These are phyloP conservation scores for Anarhynchus alexandrinus DNA, from an alignment of 2,113 vertebrate species.

Conservation along the genomic window DNA sequence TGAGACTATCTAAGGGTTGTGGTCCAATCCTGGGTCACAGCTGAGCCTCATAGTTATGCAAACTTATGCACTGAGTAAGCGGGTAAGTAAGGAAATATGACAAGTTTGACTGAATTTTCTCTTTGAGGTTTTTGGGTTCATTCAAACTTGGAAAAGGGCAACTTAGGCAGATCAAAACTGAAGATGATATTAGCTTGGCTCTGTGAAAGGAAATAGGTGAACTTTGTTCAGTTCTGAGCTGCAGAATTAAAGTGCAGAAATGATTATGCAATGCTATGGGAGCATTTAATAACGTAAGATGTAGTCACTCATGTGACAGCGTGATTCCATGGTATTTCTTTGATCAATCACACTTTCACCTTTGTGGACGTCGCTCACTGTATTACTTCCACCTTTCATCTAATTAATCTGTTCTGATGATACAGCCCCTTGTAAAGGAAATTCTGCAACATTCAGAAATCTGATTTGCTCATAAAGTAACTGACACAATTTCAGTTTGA, in stretches of 20 bases:
- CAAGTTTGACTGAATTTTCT: background rate
- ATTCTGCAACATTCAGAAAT: background rate
- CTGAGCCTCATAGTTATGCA: background rate
- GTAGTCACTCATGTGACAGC: background rate
- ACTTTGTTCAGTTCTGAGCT: background rate
- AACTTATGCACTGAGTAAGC: background rate
- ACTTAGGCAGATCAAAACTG: background rate
- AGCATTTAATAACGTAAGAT: background rate
- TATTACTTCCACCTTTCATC: background rate
- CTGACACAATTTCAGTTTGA: slow-evolving; percentile 18
- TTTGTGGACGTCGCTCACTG: background rate
- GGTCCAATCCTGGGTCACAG: background rate
- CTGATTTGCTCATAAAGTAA: slow-evolving; percentile 14
- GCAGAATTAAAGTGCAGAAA: background rate
- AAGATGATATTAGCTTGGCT: background rate
- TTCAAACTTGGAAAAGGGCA: background rate
- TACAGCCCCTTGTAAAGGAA: background rate
- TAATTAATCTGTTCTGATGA: slow-evolving; percentile 5
- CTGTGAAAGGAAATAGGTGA: background rate
- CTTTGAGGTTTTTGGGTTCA: background rate
- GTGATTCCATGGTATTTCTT: background rate
- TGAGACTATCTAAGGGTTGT: background rate
- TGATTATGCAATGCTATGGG: background rate
- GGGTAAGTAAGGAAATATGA: background rate
- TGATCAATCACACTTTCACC: background rate